Conservation (phyloP, 2,113 vertebrate species). For the Solea solea region DNA sequence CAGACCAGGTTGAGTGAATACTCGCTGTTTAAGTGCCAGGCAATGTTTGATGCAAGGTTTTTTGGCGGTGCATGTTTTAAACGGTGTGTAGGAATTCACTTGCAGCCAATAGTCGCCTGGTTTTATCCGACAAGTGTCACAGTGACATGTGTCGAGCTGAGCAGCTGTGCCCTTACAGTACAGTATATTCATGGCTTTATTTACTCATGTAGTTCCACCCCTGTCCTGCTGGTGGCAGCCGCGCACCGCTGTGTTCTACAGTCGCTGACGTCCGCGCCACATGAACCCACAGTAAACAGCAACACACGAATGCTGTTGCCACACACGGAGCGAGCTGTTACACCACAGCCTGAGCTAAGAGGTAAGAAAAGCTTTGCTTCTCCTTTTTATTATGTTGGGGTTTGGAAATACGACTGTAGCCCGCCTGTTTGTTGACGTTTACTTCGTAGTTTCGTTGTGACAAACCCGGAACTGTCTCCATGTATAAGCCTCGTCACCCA, state of each 20-base stretch:
- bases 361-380: conserved; percentile 20
- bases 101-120: conserved; percentile 23
- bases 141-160: conserved; percentile 25
- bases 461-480: conserved; percentile 1
- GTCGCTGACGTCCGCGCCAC: background rate
- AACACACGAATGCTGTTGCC: conserved; percentile 1
- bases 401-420: fast-evolving
- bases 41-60: background rate
- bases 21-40: conserved; percentile 5
- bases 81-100: background rate
- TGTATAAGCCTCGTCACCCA: too few species aligned
- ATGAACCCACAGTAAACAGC: conserved; percentile 48
- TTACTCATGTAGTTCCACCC: conserved; percentile 33
- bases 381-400: fast-evolving
- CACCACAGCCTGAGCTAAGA: background rate
- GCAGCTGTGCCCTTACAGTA: conserved; percentile 14
- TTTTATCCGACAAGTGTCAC: conserved; percentile 3
- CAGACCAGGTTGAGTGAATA: background rate
- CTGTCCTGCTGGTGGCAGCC: conserved; percentile 59
- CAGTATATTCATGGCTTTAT: too few species aligned
- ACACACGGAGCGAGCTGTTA: background rate
- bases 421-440: background rate
- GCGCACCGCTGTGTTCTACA: background rate
- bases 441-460: background rate
- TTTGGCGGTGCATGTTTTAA: conserved; percentile 38